phyloP scores from a whole-genome alignment of 1,140 invertebrate genomes.

The Eriosoma lanigerum region DNA sequence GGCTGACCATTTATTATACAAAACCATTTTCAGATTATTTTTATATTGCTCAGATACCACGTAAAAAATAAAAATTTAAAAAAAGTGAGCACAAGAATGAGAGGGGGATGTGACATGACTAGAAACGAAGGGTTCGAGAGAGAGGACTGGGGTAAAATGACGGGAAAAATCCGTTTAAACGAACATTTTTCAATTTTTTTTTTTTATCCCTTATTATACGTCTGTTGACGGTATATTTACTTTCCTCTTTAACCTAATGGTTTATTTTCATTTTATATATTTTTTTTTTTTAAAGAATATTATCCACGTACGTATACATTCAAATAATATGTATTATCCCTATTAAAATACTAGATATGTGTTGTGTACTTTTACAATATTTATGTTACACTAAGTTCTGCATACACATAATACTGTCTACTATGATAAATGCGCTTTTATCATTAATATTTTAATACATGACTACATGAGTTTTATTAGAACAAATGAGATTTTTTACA shows the following conservation, averaged over 20 bases:
- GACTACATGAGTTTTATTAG: no score
- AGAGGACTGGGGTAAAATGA: not conserved
- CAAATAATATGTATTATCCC: not conserved
- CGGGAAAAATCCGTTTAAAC: conserved; percentile 47
- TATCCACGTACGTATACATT: not conserved
- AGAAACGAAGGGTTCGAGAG: not conserved
- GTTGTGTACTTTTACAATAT: no score
- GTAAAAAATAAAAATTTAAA: conserved; percentile 38
- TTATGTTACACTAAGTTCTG: no score
- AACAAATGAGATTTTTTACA: no score
- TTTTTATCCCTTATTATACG: conserved; percentile 41
- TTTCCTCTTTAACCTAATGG: conserved; percentile 41
- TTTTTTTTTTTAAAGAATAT: not conserved
- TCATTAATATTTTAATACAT: no score
- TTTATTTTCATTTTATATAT: conserved; percentile 29
- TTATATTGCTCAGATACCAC: conserved; percentile 8
- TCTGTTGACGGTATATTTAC: conserved; percentile 41
- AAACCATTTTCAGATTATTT: conserved; percentile 50
- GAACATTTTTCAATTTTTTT: conserved; percentile 44
- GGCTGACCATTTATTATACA: conserved; percentile 42
- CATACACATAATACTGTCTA: no score
- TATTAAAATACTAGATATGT: no score
- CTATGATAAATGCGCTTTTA: no score
- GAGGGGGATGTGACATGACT: not conserved
- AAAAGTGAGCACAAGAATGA: not conserved